Conservation (phyloP, 1,140 invertebrate genomes). For the Pollicipes pollicipes region DNA sequence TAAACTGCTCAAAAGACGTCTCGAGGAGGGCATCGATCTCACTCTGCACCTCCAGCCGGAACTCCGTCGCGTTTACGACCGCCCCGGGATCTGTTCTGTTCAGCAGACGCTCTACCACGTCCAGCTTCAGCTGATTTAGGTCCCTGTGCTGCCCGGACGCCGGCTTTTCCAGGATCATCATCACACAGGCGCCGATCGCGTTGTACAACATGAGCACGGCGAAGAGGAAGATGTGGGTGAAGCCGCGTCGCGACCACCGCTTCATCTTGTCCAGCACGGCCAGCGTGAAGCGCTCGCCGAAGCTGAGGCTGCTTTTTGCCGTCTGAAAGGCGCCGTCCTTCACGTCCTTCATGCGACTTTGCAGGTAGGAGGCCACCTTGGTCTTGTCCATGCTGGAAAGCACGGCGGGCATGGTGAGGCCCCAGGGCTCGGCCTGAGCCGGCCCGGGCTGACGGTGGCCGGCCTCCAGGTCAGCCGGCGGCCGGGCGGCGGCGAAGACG, state of each 20-base stretch:
- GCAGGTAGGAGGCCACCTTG: background rate
- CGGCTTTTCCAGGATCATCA: slow-evolving; percentile 43
- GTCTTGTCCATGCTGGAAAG: background rate
- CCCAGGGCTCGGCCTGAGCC: background rate
- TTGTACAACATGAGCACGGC: slow-evolving; percentile 56
- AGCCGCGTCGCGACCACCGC: slow-evolving; percentile 57
- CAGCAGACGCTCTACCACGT: background rate
- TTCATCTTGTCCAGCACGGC: background rate
- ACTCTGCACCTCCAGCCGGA: background rate
- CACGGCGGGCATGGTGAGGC: background rate
- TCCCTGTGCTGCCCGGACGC: background rate
- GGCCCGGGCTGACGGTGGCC: no score
- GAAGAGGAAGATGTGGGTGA: slow-evolving; percentile 68
- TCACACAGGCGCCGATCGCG: slow-evolving; percentile 53
- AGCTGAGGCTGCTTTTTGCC: slow-evolving; percentile 1
- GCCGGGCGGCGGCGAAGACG: no score
- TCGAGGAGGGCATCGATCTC: slow-evolving; percentile 19
- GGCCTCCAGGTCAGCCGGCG: background rate
- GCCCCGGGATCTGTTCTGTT: background rate
- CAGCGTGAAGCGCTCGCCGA: slow-evolving; percentile 2
- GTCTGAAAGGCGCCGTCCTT: background rate
- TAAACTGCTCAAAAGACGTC: slow-evolving; percentile 37
- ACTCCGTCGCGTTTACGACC: slow-evolving; percentile 2
- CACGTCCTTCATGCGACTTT: background rate
- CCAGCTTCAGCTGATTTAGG: background rate